Evolutionary conservation across 2,113 vertebrate species (phyloP).

Genomic region (Engystomops pustulosus): DNA sequence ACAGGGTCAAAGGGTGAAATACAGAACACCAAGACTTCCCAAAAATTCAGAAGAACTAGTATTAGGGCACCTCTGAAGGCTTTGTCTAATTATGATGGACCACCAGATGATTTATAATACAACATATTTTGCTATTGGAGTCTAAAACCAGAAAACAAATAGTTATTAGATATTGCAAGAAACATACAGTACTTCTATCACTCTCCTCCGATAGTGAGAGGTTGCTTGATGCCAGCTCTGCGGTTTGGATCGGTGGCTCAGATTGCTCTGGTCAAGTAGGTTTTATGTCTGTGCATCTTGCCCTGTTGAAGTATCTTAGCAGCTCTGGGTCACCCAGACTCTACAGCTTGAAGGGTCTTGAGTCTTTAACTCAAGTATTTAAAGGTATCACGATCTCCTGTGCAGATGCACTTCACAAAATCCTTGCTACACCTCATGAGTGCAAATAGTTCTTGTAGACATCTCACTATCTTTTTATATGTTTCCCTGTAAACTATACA

Average conservation of each 20-base stretch:
- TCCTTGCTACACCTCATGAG: background rate
- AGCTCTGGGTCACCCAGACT: background rate
- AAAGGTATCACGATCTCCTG: background rate
- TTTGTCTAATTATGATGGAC: too few relatives aligned
- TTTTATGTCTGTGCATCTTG: background rate
- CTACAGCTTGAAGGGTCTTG: background rate
- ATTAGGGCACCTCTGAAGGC: too few relatives aligned
- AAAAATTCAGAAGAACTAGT: too few relatives aligned
- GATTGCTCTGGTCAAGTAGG: background rate
- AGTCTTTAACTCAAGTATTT: background rate
- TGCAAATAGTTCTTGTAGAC: background rate
- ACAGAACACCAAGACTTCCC: too few relatives aligned
- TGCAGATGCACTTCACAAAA: background rate
- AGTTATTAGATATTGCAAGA: too few relatives aligned
- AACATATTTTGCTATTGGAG: too few relatives aligned
- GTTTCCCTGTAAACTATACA: background rate
- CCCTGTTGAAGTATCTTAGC: background rate
- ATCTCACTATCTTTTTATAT: background rate
- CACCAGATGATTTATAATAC: too few relatives aligned
- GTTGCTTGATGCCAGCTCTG: conserved; percentile 3
- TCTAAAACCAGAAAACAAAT: too few relatives aligned
- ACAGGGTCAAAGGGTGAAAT: too few relatives aligned
- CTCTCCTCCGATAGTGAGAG: background rate
- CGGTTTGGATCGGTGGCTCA: background rate
- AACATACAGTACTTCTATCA: too few relatives aligned